Evolutionary conservation across 1,140 invertebrate genomes (phyloP), one percentile per base, ranked within the genome.

Genomic region (Micrasema longulum): DNA sequence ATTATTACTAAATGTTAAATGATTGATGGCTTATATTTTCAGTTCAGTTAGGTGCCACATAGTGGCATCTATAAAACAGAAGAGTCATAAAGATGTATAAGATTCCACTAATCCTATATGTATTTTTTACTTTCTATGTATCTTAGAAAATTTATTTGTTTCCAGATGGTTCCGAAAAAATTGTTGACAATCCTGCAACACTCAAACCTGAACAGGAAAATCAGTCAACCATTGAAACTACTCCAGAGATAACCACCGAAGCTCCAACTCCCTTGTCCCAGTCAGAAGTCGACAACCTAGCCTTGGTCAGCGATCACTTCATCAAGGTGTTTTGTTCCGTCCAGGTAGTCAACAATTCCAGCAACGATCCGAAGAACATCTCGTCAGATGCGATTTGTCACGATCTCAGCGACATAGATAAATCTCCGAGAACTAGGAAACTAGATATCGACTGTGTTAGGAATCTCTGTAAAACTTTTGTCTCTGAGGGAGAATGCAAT

Each of bases 241-340:
- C 14, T 7, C 10, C 14, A 22, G 45, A 57, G 36, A 53, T 4
- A 31, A 31, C 26, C 2, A 12, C 22, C 14, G 52, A 23, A 1
- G 20, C n/a, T 35, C 14, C 43, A 9, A 23, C 57, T 9, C 68
- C 68, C 4, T 31, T 71, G 63, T 55, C 69, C 62, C 53, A 69
- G 53, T 23, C 60, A 52, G 74, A 75, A 43, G 63, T 72, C 9
- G 69, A 36, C 55, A 75, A 72, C 48, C 48, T 69, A 52, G 45
- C 55, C 7, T 57, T 66, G 47, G 45, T 70, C 1, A 45, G 68
- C 9, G 68, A 70, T 63, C 68, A 70, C 38, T 70, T 70, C 41
- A 18, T 47, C 7, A 70, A 70, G 23, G 68, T 70, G 9, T 45
- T 63, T n/a, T 70, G 23, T 23, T 70, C 68, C 5, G 53, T 70